Evolutionary conservation across 2,113 vertebrate species (phyloP).

Genomic region (Nerophis ophidion): DNA sequence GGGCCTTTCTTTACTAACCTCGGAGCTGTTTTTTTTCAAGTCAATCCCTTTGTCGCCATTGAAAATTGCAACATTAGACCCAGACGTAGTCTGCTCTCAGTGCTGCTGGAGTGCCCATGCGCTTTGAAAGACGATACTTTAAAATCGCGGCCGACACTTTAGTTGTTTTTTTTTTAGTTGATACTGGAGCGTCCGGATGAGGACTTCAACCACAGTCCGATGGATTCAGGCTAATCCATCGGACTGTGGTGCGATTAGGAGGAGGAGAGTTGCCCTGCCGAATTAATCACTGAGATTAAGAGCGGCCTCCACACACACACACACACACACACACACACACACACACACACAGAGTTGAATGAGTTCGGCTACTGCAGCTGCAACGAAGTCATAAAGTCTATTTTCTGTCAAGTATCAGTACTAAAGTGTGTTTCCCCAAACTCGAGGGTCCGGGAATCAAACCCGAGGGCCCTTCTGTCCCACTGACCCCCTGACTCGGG

Average conservation of each 20-base stretch:
- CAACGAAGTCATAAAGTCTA: neutral
- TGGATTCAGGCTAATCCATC: conserved; percentile 50
- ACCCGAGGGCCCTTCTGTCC: conserved; percentile 2
- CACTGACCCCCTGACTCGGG: conserved; percentile 33
- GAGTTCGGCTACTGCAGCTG: conserved; percentile 12
- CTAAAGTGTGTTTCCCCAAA: neutral
- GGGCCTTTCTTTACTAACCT: no score
- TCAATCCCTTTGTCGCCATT: no score
- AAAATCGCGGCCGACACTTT: neutral
- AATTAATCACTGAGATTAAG: conserved; percentile 51
- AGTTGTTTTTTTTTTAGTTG: no score
- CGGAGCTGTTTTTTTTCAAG: no score
- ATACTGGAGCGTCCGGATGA: neutral
- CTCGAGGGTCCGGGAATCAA: neutral
- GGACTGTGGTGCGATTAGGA: conserved; percentile 47
- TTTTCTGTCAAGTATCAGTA: neutral
- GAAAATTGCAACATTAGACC: no score
- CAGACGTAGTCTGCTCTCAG: no score
- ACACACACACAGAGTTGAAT: neutral
- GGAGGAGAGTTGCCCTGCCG: conserved; percentile 23
- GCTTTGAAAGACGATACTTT: neutral
- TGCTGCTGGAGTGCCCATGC: no score
- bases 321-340: neutral
- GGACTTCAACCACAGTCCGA: conserved; percentile 27
- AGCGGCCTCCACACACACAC: neutral